A percentile compares a stretch with the other conserved stretches of the same genome.
phyloP scores from a whole-genome alignment of 2,888 invertebrate genomes.

The Cantharis nigra region DNA sequence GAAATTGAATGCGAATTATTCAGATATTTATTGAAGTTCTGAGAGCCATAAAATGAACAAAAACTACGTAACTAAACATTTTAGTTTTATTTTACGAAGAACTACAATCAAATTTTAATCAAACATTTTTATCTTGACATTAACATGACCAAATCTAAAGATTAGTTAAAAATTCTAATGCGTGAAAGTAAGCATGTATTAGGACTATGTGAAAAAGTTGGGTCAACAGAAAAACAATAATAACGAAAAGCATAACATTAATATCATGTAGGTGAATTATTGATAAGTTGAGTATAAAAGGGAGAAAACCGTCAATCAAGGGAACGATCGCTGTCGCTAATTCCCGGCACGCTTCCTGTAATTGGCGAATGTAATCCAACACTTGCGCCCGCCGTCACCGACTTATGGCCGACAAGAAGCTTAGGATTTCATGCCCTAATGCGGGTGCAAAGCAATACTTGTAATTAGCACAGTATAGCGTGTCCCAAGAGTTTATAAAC shows the following conservation, averaged over 20 bases:
- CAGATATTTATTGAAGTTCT: background rate
- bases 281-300: constrained; percentile 26
- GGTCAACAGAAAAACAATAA: background rate
- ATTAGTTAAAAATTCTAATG: background rate
- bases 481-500: constrained; percentile 23
- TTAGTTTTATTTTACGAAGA: background rate
- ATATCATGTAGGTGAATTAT: constrained; percentile 25
- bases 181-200: background rate
- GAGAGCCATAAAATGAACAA: background rate
- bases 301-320: constrained; percentile 41
- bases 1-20: background rate
- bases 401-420: constrained; percentile 49
- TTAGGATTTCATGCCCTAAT: constrained; percentile 51
- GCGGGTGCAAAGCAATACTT: constrained; percentile 34
- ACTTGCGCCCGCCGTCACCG: constrained; percentile 42
- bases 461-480: constrained; percentile 41
- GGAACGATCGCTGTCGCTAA: constrained; percentile 42
- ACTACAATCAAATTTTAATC: background rate
- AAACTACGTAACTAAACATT: background rate
- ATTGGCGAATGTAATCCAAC: constrained; percentile 55
- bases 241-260: constrained; percentile 12
- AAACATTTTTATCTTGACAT: background rate
- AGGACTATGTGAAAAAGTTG: background rate
- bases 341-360: constrained; percentile 52
- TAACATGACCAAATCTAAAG: background rate